A percentile compares a stretch with the other conserved stretches of the same genome.
Evolutionary conservation across 2,797 vertebrate species (phyloP).

Genomic region (Discoglossus pictus): DNA sequence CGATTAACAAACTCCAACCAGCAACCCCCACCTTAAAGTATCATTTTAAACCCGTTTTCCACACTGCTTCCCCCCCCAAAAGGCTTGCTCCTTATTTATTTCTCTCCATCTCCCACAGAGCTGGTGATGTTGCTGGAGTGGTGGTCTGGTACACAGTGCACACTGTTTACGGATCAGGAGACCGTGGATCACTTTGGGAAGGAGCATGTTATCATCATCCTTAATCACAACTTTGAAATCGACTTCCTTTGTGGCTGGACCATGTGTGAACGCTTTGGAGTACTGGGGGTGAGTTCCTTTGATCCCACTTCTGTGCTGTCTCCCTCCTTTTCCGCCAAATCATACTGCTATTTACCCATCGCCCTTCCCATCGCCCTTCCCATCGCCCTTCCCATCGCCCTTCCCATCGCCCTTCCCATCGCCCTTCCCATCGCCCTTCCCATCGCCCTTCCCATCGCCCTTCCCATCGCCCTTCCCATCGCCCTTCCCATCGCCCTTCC

Average conservation of each 20-base stretch:
- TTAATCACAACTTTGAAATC: slow-evolving; percentile 98
- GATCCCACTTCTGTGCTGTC: not conserved
- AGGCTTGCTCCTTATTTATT: slow-evolving; percentile 23
- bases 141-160: slow-evolving; percentile 97
- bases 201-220: slow-evolving; percentile 93
- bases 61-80: too few species aligned
- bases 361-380: not conserved
- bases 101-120: slow-evolving; percentile 68
- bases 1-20: too few species aligned
- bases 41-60: too few species aligned
- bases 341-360: not conserved
- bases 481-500: not conserved
- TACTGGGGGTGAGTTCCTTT: slow-evolving; percentile 94
- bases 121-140: slow-evolving; percentile 97
- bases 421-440: not conserved
- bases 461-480: not conserved
- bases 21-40: too few species aligned
- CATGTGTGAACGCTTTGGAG: slow-evolving; percentile 92
- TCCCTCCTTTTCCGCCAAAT: not conserved
- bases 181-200: slow-evolving; percentile 87
- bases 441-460: not conserved
- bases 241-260: slow-evolving; percentile 99
- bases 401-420: not conserved
- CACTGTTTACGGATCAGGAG: slow-evolving; percentile 88
- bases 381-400: not conserved